These are phyloP conservation scores for Ectropis grisescens DNA, from an alignment of 1,140 invertebrate genomes.

Conservation along the genomic window DNA sequence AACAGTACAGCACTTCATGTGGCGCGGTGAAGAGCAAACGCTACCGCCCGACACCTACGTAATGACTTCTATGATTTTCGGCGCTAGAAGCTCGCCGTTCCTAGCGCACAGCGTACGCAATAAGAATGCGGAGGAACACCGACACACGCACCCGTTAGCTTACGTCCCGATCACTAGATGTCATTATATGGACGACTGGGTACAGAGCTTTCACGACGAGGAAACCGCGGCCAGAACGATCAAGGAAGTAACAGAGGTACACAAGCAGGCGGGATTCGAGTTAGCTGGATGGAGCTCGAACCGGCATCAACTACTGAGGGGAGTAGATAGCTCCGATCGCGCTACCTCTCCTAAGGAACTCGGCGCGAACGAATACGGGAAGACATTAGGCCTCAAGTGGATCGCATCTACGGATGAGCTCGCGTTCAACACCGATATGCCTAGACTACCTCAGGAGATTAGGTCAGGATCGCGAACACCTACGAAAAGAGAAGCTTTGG, in stretches of 20 bases:
- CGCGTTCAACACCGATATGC: slow-evolving; percentile 2
- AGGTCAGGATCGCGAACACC: slow-evolving; percentile 2
- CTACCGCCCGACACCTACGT: slow-evolving; percentile 9
- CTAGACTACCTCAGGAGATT: slow-evolving; percentile 2
- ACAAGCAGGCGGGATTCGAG: not conserved
- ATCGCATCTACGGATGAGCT: slow-evolving; percentile 1
- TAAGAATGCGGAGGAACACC: slow-evolving; percentile 21
- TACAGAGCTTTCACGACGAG: slow-evolving; percentile 3
- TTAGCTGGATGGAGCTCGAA: not conserved
- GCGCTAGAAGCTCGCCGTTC: slow-evolving; percentile 25
- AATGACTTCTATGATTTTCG: slow-evolving; percentile 38
- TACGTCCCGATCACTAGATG: slow-evolving; percentile 14
- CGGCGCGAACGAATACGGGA: not conserved
- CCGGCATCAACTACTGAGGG: not conserved
- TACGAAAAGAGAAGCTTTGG: slow-evolving; percentile 22
- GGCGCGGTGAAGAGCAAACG: slow-evolving; percentile 13
- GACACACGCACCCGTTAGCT: slow-evolving; percentile 26
- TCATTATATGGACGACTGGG: slow-evolving; percentile 23
- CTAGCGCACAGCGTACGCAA: slow-evolving; percentile 19
- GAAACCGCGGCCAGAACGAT: not conserved
- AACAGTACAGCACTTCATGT: slow-evolving; percentile 25
- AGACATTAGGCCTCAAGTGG: slow-evolving; percentile 6
- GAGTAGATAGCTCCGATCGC: not conserved
- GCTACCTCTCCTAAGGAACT: not conserved
- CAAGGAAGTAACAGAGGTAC: slow-evolving; percentile 1